Base-by-base conservation (phyloP, 1,140 invertebrate genomes). In the Papilio glaucus region DNA sequence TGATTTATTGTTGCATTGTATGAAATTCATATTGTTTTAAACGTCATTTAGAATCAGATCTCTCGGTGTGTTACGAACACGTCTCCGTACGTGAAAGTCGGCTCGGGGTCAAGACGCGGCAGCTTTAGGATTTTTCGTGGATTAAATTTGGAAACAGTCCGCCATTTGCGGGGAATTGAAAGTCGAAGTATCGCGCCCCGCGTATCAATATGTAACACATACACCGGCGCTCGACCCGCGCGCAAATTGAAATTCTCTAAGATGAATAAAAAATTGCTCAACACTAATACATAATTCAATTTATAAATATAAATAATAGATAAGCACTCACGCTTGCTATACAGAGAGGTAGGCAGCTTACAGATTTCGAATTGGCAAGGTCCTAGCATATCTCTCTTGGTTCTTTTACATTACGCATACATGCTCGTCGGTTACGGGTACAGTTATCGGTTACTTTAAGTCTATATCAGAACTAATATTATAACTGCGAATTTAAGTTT, bases 61-160 rank as follows among this genome's bases (percentile, higher is more conserved):
- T 18, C 21, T 33, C 61, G 18, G 26, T 63, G 61, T 63, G 33
- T 38, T 0, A 0, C 15, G 8, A 38, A 29, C 15, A 63, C 7
- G 10, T 0, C 3, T 29, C 0, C 10, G 29, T 62, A 33, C n/a
- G 60, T 37, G 60, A 62, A 15, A 7, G 3, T 15, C 45, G 13
- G n/a, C 15, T 39, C 37, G 29, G 37, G 61, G 61, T 63, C 61
- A 63, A 39, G 37, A 63, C 38, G 15, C 33, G 33, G 61, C 39
- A 15, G 61, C 61, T 63, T 21, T 63, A 39, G 37, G 29, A 63
- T 63, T 63, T 63, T 63, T 63, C 61, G 15, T 38, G 33, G 37
- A 63, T 63, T 39, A 63, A 63, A 63, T 63, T 63, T 37, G 29
- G 37, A 63, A 38, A 63, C 61, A 39, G 37, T 38, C 37, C 61